Evolutionary conservation across 2,113 vertebrate genomes (phyloP).

Genomic region (Pholis gunnellus): DNA sequence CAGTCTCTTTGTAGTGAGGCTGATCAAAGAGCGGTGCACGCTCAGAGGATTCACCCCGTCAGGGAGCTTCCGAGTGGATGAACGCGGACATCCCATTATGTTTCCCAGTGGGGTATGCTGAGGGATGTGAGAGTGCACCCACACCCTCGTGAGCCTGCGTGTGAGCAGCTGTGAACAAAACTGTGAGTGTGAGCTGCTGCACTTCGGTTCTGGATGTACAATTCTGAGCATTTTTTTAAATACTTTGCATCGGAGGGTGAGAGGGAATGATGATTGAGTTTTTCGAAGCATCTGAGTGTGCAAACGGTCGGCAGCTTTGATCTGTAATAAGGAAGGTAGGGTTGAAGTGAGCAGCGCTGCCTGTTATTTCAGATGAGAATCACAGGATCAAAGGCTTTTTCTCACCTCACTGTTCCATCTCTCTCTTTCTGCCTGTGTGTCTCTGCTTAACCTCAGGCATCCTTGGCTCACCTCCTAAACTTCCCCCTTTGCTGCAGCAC

Average conservation of each 20-base stretch:
- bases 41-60: conserved; percentile 69
- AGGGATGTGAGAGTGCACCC: conserved; percentile 32
- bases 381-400: conserved; percentile 59
- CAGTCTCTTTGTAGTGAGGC: conserved; percentile 64
- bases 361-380: conserved; percentile 64
- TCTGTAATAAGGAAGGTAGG: conserved; percentile 62
- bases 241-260: background rate
- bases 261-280: conserved; percentile 38
- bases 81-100: conserved; percentile 66
- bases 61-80: conserved; percentile 61
- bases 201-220: background rate
- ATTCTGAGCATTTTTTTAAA: conserved; percentile 39
- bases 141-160: background rate
- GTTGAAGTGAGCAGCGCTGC: conserved; percentile 30
- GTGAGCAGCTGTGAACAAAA: conserved; percentile 21
- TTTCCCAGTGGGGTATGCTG: conserved; percentile 36
- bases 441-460: conserved; percentile 39
- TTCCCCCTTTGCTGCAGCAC: conserved; percentile 1
- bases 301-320: conserved; percentile 58
- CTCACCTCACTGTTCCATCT: conserved; percentile 13
- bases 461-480: conserved; percentile 49
- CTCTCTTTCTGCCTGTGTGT: conserved; percentile 2
- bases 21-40: conserved; percentile 69
- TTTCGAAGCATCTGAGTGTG: conserved; percentile 20
- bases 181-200: conserved; percentile 18